Base-by-base conservation (phyloP, 37 sponge, comb jelly and placozoan species). In the Theonella swinhoei region DNA sequence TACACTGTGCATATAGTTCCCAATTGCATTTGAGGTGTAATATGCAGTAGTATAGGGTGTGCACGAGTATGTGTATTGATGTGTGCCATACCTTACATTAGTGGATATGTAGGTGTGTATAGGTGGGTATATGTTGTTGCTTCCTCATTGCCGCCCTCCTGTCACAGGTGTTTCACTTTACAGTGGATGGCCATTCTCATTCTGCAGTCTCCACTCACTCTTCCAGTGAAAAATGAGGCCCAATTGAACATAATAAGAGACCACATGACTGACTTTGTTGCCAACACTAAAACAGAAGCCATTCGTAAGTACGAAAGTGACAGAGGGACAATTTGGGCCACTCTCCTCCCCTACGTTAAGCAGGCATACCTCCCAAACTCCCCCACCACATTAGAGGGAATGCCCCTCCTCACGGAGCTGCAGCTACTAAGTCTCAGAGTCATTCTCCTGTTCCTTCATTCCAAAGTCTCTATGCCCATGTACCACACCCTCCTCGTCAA, bases 101-200 rank as follows among this genome's bases (percentile, higher is more conserved):
- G n/a, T n/a, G n/a, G n/a, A n/a, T n/a, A n/a, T n/a, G n/a, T n/a
- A n/a, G n/a, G n/a, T n/a, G n/a, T n/a, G n/a, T n/a, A n/a, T n/a
- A n/a, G n/a, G n/a, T n/a, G n/a, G n/a, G n/a, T n/a, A n/a, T n/a
- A n/a, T n/a, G n/a, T n/a, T n/a, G n/a, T n/a, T n/a, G n/a, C n/a
- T n/a, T n/a, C n/a, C n/a, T n/a, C n/a, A n/a, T n/a, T n/a, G n/a
- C n/a, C n/a, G n/a, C n/a, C n/a, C n/a, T n/a, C n/a, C n/a, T n/a
- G n/a, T n/a, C 25, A 28, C 83, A 83, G 83, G 38, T 83, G 42
- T 33, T 83, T 83, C 66, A 83, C 83, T 39, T 67, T 64, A 19
- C 17, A 75, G 67, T 42, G 72, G 40, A 29, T 83, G 32, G 75
- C 83, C 1, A 73, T 72, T 8, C 62, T 83, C 7, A 47, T 64